phyloP scores from a whole-genome alignment of 1,140 invertebrate genomes.

The Bombus picipes region DNA sequence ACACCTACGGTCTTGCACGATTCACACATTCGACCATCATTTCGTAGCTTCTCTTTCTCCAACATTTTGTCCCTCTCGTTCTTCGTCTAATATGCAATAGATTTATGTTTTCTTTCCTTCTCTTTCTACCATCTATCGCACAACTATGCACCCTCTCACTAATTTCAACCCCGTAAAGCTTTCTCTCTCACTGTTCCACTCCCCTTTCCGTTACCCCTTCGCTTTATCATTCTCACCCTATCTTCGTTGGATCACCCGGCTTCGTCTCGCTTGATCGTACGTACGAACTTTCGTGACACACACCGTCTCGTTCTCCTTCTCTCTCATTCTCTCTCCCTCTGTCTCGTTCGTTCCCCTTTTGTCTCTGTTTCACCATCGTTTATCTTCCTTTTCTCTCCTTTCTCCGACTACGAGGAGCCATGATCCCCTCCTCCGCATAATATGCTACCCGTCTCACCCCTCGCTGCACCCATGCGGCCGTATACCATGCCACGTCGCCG shows the following conservation, averaged over 20 bases:
- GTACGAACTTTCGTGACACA: slow-evolving; percentile 38
- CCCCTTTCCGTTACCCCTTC: background rate
- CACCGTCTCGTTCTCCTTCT: background rate
- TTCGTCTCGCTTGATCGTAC: slow-evolving; percentile 38
- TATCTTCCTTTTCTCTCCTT: slow-evolving; percentile 35
- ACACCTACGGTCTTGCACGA: slow-evolving; percentile 37
- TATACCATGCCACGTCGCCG: slow-evolving; percentile 58
- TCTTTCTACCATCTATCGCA: slow-evolving; percentile 21
- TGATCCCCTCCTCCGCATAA: slow-evolving; percentile 41
- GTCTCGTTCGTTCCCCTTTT: no score
- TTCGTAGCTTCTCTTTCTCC: background rate
- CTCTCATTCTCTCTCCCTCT: background rate
- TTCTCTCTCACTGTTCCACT: slow-evolving; percentile 14
- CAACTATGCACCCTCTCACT: slow-evolving; percentile 43
- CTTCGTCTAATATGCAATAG: background rate
- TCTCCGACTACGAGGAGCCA: slow-evolving; percentile 48
- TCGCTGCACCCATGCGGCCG: slow-evolving; percentile 44
- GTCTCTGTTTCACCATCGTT: background rate
- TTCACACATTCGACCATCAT: slow-evolving; percentile 15
- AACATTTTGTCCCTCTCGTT: slow-evolving; percentile 3
- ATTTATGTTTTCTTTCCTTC: slow-evolving; percentile 8
- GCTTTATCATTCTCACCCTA: slow-evolving; percentile 27
- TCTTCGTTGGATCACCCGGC: slow-evolving; percentile 17
- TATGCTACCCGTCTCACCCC: slow-evolving; percentile 30
- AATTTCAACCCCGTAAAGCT: slow-evolving; percentile 27